Conservation (phyloP, 2,888 invertebrate genomes). For the Leucophenga montana region DNA sequence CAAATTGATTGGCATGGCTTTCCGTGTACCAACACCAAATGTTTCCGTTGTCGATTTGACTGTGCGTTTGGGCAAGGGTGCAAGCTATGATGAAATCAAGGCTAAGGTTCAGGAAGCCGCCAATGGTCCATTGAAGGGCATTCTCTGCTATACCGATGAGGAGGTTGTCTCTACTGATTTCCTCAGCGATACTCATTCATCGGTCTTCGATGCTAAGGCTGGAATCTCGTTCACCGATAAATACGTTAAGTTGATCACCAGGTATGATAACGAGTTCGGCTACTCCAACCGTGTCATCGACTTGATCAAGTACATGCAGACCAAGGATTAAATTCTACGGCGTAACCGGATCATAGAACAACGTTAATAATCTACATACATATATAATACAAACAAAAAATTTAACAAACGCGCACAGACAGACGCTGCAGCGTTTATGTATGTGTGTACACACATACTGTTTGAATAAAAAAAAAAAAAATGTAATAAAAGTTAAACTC, state of each 20-base stretch:
- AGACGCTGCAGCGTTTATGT: constrained; percentile 59
- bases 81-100: constrained; percentile 90
- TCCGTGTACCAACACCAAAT: constrained; percentile 97
- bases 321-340: constrained; percentile 75
- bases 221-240: constrained; percentile 94
- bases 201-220: constrained; percentile 97
- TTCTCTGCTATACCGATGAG: constrained; percentile 96
- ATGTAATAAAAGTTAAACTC: background rate
- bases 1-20: constrained; percentile 99
- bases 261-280: constrained; percentile 99
- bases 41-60: constrained; percentile 99
- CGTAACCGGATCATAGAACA: background rate
- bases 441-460: constrained; percentile 39
- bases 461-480: constrained; percentile 51
- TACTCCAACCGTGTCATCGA: constrained; percentile 98
- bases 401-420: constrained; percentile 47
- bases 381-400: background rate
- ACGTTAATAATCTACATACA: constrained; percentile 6
- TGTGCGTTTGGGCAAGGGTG: constrained; percentile 88
- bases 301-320: constrained; percentile 93
- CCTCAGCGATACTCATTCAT: constrained; percentile 90
- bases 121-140: constrained; percentile 89
- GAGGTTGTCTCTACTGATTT: constrained; percentile 98
- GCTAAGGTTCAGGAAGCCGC: constrained; percentile 90
- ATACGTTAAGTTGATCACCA: constrained; percentile 98